These are phyloP conservation scores for Drosophila jambulina DNA, from an alignment of 1,140 invertebrate genomes.

Conservation along the genomic window DNA sequence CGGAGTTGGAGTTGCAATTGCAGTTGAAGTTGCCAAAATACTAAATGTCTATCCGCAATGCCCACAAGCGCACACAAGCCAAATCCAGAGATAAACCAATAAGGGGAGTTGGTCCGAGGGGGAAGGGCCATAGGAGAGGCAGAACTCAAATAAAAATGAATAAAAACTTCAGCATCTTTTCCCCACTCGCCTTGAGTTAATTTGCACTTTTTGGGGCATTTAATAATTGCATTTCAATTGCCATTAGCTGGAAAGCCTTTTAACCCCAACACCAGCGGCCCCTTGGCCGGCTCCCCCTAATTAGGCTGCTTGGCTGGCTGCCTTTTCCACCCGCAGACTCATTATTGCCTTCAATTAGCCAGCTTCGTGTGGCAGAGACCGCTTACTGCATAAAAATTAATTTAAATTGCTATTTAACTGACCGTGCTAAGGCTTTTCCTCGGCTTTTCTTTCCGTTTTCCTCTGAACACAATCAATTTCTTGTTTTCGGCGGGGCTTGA, in stretches of 20 bases:
- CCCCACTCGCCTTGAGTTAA: constrained; percentile 23
- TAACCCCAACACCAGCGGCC: constrained; percentile 1
- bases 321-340: constrained; percentile 41
- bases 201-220: constrained; percentile 41
- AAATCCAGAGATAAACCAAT: constrained; percentile 36
- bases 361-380: constrained; percentile 33
- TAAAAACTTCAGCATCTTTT: constrained; percentile 18
- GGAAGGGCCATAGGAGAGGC: neutral
- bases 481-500: constrained; percentile 6
- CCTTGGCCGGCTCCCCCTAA: constrained; percentile 27
- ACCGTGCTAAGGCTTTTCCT: constrained; percentile 57
- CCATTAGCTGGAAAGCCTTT: constrained; percentile 47
- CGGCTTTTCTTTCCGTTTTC: constrained; percentile 28
- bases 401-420: constrained; percentile 82
- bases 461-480: constrained; percentile 18
- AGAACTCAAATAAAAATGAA: constrained; percentile 30
- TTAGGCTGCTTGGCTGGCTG: constrained; percentile 56
- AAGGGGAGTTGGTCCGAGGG: neutral
- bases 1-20: constrained; percentile 32
- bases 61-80: constrained; percentile 67
- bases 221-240: constrained; percentile 72
- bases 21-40: constrained; percentile 72
- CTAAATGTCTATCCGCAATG: constrained; percentile 77
- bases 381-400: constrained; percentile 76
- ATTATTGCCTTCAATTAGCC: constrained; percentile 68